Evolutionary conservation across 2,797 vertebrate species (phyloP), one percentile per base, ranked within the genome.

Genomic region (Cossypha caffra): DNA sequence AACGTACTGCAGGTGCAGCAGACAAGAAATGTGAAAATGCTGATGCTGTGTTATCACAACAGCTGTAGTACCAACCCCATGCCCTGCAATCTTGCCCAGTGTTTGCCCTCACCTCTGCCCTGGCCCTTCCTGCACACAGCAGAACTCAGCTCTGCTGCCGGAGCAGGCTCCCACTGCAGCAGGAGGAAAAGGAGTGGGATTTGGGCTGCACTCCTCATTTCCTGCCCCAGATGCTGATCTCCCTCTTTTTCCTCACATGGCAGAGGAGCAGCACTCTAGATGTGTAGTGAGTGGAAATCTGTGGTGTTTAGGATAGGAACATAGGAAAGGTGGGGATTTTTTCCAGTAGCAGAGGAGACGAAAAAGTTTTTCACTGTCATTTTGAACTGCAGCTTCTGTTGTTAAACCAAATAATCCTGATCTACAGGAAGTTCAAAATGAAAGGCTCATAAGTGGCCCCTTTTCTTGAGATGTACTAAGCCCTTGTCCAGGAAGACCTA

Each of bases 1-100:
- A 63, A 33, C 0, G 0, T 3, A 9, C 33, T 1, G 13, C 10
- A 51, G 3, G 13, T 10, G 26, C 13, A 51, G 47, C 62, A 43
- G 21, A 45, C 20, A 68, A 35, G 29, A 9, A 17, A 31, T 3
- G 10, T 3, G 48, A 10, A 42, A 50, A 62, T 1, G 12, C 0
- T 18, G 37, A 37, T 5, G 57, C n/a, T 37, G 55, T 29, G 59
- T 40, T 48, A 28, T 40, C 40, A n/a, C 31, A 40, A 16, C 29
- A 25, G 11, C 19, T 11, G 1, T 8, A 17, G 13, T 6, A 10
- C 18, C 29, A 76, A 5, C 24, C 33, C n/a, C 9, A 4, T 3
- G 24, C 17, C 35, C 20, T 12, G 58, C 48, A 24, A 6, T 17
- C 50, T n/a, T 37, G 33, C 35, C 51, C 29, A 4, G 14, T 1